Conservation (phyloP, 92 coral and sea anemone genomes). For the Epizoanthus ramosus region DNA sequence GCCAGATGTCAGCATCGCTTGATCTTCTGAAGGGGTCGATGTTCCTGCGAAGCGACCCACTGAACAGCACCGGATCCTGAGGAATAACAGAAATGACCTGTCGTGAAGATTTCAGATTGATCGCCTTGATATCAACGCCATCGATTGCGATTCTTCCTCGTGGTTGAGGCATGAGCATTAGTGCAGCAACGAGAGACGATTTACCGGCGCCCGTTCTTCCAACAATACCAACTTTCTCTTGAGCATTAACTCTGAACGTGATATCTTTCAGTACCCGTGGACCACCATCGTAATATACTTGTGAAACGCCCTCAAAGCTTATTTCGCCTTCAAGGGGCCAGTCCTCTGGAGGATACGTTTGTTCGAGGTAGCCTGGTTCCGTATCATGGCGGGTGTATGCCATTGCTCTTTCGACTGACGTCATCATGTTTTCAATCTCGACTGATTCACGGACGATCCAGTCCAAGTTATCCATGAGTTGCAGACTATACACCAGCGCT, state of each 20-base stretch:
- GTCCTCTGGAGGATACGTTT: not conserved
- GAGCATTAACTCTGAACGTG: not conserved
- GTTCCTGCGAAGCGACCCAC: no score
- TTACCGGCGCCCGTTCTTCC: constrained; percentile 17
- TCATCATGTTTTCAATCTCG: constrained; percentile 8
- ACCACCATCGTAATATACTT: not conserved
- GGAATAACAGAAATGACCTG: no score
- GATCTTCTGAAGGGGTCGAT: no score
- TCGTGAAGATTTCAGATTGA: no score
- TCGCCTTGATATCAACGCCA: no score
- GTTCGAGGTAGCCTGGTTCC: constrained; percentile 24
- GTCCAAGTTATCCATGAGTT: constrained; percentile 3
- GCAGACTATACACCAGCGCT: not conserved
- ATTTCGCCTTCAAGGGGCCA: no score
- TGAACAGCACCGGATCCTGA: no score
- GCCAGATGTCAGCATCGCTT: no score
- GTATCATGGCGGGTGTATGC: not conserved
- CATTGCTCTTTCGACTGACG: not conserved
- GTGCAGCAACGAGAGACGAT: not conserved
- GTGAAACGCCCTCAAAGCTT: not conserved
- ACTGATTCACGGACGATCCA: not conserved
- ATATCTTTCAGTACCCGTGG: constrained; percentile 9
- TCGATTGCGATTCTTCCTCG: no score
- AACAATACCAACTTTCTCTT: not conserved
- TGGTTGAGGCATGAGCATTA: no score